Base-by-base conservation (phyloP, 2,888 invertebrate species). In the Achlya flavicornis region DNA sequence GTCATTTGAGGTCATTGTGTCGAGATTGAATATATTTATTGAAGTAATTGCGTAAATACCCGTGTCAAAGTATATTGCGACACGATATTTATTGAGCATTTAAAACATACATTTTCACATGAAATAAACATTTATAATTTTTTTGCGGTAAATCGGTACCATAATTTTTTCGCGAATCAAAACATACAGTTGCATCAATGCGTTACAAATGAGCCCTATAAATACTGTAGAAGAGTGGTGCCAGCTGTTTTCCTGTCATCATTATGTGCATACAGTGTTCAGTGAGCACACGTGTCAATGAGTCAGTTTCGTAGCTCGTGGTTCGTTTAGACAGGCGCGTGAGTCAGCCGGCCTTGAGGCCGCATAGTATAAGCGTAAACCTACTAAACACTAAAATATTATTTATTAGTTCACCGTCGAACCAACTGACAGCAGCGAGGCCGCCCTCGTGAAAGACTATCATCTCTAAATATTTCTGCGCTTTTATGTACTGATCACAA, bases 291-390 rank as follows among this genome's bases (percentile, higher is more conserved):
- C 84, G 81, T 81, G 82, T 73, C 71, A 74, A 69, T 88, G 86
- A 86, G 79, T 87, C 83, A 84, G 81, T 73, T 86, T 85, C 78
- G 79, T 78, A 79, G 84, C 80, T 84, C 85, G 79, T 74, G 78
- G 86, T 80, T 26, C 26, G 26, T 26, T 83, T 80, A 80, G 80
- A 78, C 80, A 80, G 73, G 80, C 75, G 79, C 87, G 87, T 93
- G 92, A 93, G 78, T 93, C 93, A 93, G 74, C 63, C 85, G 90
- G 83, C 93, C 93, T 93, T 92, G 91, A 80, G 80, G 74, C 72
- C 79, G 65, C 79, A 80, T 76, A 75, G 74, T 77, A 77, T 74
- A 79, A 80, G 79, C 84, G 83, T 85, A 84, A 85, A 88, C 83
- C 79, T 80, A 78, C 83, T 79, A 83, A 87, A 85, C 84, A 78